These are phyloP conservation scores for Pristis pectinata DNA, from an alignment of 2,797 vertebrate species.

Conservation along the genomic window DNA sequence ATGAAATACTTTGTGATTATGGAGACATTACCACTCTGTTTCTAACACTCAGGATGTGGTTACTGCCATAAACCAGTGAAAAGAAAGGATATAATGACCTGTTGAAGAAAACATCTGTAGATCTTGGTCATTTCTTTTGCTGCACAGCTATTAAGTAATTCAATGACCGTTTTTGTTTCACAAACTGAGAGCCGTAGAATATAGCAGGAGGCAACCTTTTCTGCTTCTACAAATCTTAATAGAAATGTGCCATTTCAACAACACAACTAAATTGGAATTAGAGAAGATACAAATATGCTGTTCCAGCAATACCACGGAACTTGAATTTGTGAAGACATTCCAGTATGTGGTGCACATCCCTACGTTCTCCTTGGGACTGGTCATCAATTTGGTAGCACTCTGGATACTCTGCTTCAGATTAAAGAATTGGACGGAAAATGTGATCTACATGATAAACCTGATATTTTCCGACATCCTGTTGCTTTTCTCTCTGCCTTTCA, in stretches of 20 bases:
- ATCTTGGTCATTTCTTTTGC: background rate
- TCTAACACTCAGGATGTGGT: background rate
- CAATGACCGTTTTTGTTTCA: background rate
- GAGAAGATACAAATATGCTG: no score
- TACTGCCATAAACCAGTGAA: background rate
- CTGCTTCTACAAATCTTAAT: no score
- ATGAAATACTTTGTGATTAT: background rate
- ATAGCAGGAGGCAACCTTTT: background rate
- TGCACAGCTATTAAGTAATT: no score
- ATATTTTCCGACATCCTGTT: constrained; percentile 73
- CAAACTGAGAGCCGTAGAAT: background rate
- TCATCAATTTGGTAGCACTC: constrained; percentile 66
- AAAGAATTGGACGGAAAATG: constrained; percentile 67
- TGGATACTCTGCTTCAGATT: constrained; percentile 60
- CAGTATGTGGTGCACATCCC: constrained; percentile 69
- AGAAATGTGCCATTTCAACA: background rate
- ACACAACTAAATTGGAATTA: background rate
- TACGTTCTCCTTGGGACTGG: constrained; percentile 64
- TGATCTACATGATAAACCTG: constrained; percentile 81
- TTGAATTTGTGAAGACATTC: constrained; percentile 52
- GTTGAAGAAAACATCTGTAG: no score
- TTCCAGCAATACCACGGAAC: constrained; percentile 38
- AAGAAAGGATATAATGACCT: background rate
- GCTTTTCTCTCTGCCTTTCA: constrained; percentile 74
- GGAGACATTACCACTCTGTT: background rate